phyloP scores from a whole-genome alignment of 2,113 vertebrate genomes.

The Uria aalge region DNA sequence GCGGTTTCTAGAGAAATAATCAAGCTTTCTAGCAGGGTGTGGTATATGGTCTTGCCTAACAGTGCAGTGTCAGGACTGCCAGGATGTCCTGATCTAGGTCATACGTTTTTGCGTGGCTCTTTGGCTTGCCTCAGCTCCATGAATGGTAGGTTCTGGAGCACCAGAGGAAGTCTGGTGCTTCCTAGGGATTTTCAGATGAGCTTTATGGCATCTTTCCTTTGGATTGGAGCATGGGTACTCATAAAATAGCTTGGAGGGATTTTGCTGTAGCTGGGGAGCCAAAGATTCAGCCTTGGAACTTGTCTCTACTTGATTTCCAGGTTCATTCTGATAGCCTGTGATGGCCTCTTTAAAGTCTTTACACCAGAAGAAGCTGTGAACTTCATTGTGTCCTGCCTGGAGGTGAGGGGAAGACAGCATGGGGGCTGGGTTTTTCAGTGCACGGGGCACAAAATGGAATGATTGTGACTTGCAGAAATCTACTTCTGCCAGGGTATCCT shows the following conservation, averaged over 20 bases:
- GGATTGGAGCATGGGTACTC: rapidly evolving
- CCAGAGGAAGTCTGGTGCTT: background rate
- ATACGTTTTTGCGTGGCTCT: background rate
- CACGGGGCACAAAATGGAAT: background rate
- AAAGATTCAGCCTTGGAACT: background rate
- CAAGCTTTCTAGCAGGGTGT: background rate
- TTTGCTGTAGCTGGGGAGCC: background rate
- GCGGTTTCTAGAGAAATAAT: background rate
- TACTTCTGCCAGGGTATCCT: background rate
- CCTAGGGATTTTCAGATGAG: background rate
- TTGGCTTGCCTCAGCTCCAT: background rate
- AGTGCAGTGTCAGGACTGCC: background rate
- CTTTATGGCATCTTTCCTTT: background rate
- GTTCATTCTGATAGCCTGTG: conserved; percentile 93
- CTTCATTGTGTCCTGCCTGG: conserved; percentile 84
- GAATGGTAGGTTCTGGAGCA: background rate
- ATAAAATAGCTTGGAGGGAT: background rate
- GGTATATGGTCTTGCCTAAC: background rate
- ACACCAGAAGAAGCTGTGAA: conserved; percentile 92
- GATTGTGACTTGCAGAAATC: background rate
- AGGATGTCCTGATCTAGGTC: background rate
- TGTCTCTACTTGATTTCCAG: conserved; percentile 62
- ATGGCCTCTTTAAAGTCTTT: conserved; percentile 96
- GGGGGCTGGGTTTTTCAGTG: background rate
- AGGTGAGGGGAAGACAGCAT: conserved; percentile 69